Evolutionary conservation across 23 tunicate genomes (phyloP).

Genomic region (Ciona savignyi): DNA sequence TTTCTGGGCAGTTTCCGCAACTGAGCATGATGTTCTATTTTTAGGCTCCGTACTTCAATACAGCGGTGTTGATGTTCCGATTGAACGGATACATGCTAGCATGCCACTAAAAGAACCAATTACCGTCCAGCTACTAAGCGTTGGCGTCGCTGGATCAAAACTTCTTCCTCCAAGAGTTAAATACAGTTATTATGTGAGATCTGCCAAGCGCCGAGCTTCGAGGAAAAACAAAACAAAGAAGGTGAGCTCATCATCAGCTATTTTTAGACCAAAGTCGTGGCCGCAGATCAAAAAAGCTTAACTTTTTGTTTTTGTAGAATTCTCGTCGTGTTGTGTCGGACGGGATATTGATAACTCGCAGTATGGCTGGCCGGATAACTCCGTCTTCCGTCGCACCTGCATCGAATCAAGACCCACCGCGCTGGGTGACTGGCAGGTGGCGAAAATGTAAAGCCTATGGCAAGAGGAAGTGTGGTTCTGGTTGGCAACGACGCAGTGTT

Average conservation of each 20-base stretch:
- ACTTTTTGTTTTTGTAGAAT: neutral
- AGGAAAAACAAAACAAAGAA: neutral
- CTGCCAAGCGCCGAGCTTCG: neutral
- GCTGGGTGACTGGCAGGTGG: constrained; percentile 94
- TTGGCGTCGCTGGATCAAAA: constrained; percentile 52
- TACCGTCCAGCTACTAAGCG: constrained; percentile 61
- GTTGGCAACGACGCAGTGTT: constrained; percentile 53
- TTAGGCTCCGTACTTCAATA: constrained; percentile 68
- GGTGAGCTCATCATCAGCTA: neutral
- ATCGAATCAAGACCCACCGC: neutral
- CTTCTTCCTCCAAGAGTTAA: constrained; percentile 66
- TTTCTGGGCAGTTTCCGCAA: neutral
- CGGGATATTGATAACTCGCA: neutral
- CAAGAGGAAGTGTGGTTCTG: constrained; percentile 63
- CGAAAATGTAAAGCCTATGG: constrained; percentile 47
- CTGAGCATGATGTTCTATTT: neutral
- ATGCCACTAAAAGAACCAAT: constrained; percentile 45
- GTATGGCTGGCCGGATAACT: neutral
- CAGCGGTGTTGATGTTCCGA: constrained; percentile 53
- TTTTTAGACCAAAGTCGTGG: neutral
- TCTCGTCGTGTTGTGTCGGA: neutral
- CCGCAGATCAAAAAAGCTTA: neutral
- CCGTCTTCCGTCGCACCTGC: neutral
- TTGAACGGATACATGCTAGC: constrained; percentile 42
- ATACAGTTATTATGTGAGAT: constrained; percentile 45